Evolutionary conservation across 53 echinoderm and acorn worm genomes (phyloP), one percentile per base, ranked within the genome.

Genomic region (Antedon mediterranea): DNA sequence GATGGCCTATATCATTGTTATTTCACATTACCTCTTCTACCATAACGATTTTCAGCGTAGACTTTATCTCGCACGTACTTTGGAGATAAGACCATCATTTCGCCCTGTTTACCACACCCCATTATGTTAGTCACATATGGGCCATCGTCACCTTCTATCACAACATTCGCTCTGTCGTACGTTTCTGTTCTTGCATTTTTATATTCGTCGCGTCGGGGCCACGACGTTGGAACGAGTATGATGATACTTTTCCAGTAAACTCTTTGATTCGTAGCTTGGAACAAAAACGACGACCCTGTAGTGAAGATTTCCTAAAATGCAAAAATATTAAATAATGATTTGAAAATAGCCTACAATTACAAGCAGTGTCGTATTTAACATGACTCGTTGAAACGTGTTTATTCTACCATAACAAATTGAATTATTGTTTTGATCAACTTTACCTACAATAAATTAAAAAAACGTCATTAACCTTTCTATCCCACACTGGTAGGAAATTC

Each of bases 211-310:
- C 81, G 84, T 9, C 76, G 37, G 43, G 71, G 83, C 91, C 92
- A 88, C 57, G 86, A 82, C 79, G 79, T 83, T 15, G 92, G 92
- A 44, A 92, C 81, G 31, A 92, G 84, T 33, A 92, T 92, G 4
- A 86, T 89, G 32, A 89, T 79, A 37, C 84, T 79, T 14, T 86
- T 75, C 76, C 86, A 92, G 80, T 84, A 89, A 30, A 84, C 86
- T 23, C 92, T 78, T 28, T 79, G 74, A 43, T 73, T 43, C 0
- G 92, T 89, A 29, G 92, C 92, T 76, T 78, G 77, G 75, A 84
- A 86, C 1, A 92, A 89, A 32, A 84, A 89, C 43, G 42, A 79
- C 0, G 89, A 89, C 3, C 84, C 92, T 7, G 84, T 75, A 11
- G 78, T 78, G 82, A 92, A 92, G 57, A 57, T 57, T 11, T 57